phyloP scores from a whole-genome alignment of 2,113 vertebrate genomes.

The Athene cunicularia region DNA sequence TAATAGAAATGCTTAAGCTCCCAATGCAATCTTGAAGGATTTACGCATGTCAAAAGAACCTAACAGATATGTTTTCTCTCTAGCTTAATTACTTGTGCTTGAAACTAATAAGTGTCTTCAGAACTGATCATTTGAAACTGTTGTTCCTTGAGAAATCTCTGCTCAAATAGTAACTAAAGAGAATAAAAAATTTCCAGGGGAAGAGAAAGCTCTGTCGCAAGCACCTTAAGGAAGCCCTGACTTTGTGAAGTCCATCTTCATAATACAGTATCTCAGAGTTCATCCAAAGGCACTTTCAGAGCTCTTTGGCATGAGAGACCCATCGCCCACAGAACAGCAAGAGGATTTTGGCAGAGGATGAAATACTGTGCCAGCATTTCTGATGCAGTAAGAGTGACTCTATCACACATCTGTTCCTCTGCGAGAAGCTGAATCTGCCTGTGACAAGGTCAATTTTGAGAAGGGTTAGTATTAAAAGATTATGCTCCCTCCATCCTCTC shows the following conservation, averaged over 20 bases:
- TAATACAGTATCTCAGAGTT: background rate
- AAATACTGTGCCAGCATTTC: background rate
- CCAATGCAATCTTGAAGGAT: background rate
- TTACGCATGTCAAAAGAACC: background rate
- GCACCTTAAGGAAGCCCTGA: background rate
- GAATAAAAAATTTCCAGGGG: background rate
- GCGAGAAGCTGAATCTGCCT: background rate
- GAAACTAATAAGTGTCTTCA: background rate
- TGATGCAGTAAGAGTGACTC: background rate
- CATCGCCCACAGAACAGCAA: background rate
- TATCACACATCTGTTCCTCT: background rate
- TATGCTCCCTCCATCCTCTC: slow-evolving; percentile 49
- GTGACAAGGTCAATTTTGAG: slow-evolving; percentile 57
- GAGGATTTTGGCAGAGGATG: background rate
- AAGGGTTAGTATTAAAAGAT: slow-evolving; percentile 68
- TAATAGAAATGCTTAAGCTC: background rate
- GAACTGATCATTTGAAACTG: background rate
- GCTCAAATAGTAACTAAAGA: background rate
- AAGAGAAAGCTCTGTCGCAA: background rate
- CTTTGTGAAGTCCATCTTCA: background rate
- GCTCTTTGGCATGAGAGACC: background rate
- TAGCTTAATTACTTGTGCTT: background rate
- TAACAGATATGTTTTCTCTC: background rate
- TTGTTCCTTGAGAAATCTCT: background rate
- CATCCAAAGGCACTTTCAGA: background rate